phyloP scores from a whole-genome alignment of 2,113 vertebrate species.

The Sinocyclocheilus maitianheensis region DNA sequence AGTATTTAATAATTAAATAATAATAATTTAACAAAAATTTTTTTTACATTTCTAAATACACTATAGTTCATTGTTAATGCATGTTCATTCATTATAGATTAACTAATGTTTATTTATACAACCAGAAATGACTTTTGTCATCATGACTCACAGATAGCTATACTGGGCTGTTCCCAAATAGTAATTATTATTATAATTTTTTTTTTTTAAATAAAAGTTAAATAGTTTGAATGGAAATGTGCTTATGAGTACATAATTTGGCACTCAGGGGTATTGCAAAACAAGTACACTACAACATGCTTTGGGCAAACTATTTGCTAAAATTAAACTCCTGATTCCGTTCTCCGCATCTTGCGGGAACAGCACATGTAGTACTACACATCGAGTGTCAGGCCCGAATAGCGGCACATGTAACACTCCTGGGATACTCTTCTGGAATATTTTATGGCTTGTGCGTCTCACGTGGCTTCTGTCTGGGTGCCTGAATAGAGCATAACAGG shows the following conservation, averaged over 20 bases:
- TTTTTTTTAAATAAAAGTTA: background rate
- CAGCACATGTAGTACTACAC: background rate
- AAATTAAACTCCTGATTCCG: background rate
- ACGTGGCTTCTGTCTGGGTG: background rate
- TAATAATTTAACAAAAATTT: no score
- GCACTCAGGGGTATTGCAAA: background rate
- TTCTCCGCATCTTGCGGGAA: background rate
- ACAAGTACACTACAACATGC: background rate
- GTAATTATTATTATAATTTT: background rate
- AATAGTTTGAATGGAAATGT: background rate
- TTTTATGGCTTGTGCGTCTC: background rate
- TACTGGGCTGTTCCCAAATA: background rate
- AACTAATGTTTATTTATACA: background rate
- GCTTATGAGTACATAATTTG: background rate
- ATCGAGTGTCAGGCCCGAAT: background rate
- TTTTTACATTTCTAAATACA: background rate
- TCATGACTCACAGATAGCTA: background rate
- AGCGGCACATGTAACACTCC: background rate
- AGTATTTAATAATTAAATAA: background rate
- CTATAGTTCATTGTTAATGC: background rate
- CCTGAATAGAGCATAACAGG: background rate
- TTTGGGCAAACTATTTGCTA: background rate
- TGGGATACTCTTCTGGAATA: background rate
- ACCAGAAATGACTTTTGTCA: background rate
- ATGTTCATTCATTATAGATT: background rate